Percentiles rank a stretch among this genome's conserved stretches.
Conservation (phyloP, 2,113 vertebrate genomes). For the Mus pahari region DNA sequence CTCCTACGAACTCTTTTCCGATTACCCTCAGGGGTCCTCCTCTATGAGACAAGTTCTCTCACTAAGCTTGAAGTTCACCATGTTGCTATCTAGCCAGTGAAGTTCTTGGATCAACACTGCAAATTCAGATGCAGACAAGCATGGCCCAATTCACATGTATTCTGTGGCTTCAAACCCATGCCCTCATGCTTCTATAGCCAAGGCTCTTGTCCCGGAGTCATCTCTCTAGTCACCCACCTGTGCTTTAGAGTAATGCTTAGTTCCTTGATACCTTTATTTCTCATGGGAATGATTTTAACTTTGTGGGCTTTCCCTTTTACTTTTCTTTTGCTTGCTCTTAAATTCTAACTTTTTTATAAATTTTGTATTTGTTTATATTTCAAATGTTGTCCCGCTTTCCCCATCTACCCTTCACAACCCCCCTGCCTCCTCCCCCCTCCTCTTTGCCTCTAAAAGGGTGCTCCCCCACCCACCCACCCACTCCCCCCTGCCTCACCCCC, state of each 20-base stretch:
- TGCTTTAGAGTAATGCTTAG: background rate
- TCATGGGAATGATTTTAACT: background rate
- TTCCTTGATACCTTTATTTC: background rate
- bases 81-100: background rate
- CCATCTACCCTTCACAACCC: no score
- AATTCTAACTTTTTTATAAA: background rate
- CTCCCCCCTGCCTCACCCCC: no score
- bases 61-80: background rate
- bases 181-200: background rate
- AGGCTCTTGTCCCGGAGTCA: background rate
- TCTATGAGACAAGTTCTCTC: background rate
- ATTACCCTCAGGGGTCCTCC: no score
- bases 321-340: background rate
- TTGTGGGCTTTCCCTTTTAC: background rate
- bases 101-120: background rate
- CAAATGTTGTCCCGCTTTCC: no score
- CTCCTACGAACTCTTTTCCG: background rate
- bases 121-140: background rate
- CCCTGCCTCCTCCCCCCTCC: no score
- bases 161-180: background rate
- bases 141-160: background rate
- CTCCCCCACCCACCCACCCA: no score
- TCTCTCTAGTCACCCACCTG: background rate
- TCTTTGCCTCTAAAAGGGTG: no score
- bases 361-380: no score